Evolutionary conservation across 1,140 invertebrate genomes (phyloP).

Genomic region (Drosophila simulans): DNA sequence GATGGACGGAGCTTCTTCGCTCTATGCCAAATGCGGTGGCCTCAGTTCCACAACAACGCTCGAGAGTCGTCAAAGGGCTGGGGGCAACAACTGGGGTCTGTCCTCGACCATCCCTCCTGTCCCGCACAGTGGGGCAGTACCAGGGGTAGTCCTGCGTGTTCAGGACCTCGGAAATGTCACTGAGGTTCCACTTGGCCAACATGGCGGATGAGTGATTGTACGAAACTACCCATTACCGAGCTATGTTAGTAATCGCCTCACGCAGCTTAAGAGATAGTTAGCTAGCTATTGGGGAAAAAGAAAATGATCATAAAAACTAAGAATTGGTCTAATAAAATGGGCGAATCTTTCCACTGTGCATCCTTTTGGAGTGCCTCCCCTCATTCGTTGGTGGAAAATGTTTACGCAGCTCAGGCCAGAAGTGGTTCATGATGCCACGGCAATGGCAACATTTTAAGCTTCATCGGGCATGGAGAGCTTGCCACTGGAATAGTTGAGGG

Average conservation of each 20-base stretch:
- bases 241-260: no score
- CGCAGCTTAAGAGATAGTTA: no score
- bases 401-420: conserved; percentile 48
- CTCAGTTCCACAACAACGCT: conserved; percentile 51
- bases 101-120: conserved; percentile 15
- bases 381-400: conserved; percentile 30
- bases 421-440: conserved; percentile 53
- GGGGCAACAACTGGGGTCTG: conserved; percentile 48
- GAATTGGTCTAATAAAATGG: no score
- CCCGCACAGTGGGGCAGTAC: conserved; percentile 14
- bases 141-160: not conserved
- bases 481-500: conserved; percentile 20
- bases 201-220: not conserved
- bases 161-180: not conserved
- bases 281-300: no score
- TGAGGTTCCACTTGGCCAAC: not conserved
- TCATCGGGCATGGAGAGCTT: conserved; percentile 12
- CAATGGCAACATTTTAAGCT: conserved; percentile 53
- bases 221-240: no score
- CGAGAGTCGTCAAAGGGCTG: conserved; percentile 71
- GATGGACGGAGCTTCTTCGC: conserved; percentile 35
- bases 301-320: no score
- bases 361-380: conserved; percentile 35
- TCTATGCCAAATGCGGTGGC: conserved; percentile 75
- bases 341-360: conserved; percentile 3